Evolutionary conservation across 2,888 invertebrate genomes (phyloP), one percentile per base, ranked within the genome.

Genomic region (Apodemia hepburni): DNA sequence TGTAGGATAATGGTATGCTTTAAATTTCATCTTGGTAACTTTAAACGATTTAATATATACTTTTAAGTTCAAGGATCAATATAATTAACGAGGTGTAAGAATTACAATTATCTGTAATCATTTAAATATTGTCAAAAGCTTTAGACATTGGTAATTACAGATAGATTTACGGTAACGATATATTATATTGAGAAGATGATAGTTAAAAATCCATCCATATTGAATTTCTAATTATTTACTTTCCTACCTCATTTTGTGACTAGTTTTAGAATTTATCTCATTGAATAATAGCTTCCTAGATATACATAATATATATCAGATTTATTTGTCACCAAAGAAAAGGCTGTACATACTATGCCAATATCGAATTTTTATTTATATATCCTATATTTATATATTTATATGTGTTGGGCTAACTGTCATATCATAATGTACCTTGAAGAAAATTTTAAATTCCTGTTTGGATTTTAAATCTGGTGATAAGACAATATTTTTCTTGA

Each of bases 231-330:
- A 76, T 82, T 73, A 69, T 81, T 85, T 82, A 82, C 80, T 83
- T 71, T 84, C 84, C 90, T 90, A 90, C 89, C 90, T 90, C 89
- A 90, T 84, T 83, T 79, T 81, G 80, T 84, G 79, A 81, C 79
- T 84, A 85, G 84, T 76, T 77, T 77, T 81, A 83, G 78, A 75
- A 69, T 74, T 70, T 75, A 76, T 72, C 72, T 79, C 77, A 80
- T 72, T 71, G 79, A 74, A 70, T 74, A 71, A 75, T 69, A 71
- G 73, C 71, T 75, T 76, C 68, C 68, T 61, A 58, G 47, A 60
- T 33, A 59, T 54, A 65, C 74, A 73, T 77, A 74, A 73, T 77
- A 74, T 77, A 75, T 76, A 77, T 78, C 77, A 73, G 73, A 76
- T 74, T 77, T 75, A 70, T 72, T 75, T 75, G 58, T 80, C 87